A percentile compares a stretch with the other conserved stretches of the same genome.
phyloP scores from a whole-genome alignment of 1,140 invertebrate genomes.

The Atopsyche davidsoni region DNA sequence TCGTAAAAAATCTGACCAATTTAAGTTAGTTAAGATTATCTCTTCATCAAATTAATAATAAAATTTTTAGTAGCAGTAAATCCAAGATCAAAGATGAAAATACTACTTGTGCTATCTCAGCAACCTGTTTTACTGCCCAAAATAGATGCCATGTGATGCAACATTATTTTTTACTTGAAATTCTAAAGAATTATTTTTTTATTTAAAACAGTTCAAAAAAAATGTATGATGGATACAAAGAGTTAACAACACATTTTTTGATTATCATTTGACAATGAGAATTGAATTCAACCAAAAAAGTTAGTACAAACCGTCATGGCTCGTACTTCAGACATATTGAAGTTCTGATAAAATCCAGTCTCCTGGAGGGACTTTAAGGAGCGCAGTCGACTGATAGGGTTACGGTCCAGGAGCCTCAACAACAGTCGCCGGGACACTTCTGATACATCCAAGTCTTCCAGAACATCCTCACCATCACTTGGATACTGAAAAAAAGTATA shows the following conservation, averaged over 20 bases:
- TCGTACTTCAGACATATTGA: conserved; percentile 44
- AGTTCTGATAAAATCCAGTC: conserved; percentile 46
- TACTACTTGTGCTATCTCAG: no score
- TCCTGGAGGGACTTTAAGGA: conserved; percentile 43
- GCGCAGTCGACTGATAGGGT: conserved; percentile 39
- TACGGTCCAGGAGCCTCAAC: conserved; percentile 38
- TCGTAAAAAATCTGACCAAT: no score
- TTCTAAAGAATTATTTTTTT: no score
- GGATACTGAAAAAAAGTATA: conserved; percentile 25
- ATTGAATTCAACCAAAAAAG: neutral
- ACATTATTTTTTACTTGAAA: no score
- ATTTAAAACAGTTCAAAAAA: no score
- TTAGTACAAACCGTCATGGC: conserved; percentile 38
- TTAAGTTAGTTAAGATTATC: no score
- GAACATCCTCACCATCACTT: conserved; percentile 25
- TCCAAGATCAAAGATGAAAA: no score
- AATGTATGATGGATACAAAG: neutral
- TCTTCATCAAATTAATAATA: no score
- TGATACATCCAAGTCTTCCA: conserved; percentile 20
- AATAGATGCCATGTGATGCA: no score
- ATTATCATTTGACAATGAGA: neutral
- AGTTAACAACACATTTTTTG: neutral
- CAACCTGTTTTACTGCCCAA: no score
- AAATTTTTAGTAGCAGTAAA: no score
- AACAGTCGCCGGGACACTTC: conserved; percentile 37